A percentile compares a stretch with the other conserved stretches of the same genome.
These are phyloP conservation scores for Pseudopodoces humilis DNA, from an alignment of 2,113 vertebrate genomes.

Conservation along the genomic window DNA sequence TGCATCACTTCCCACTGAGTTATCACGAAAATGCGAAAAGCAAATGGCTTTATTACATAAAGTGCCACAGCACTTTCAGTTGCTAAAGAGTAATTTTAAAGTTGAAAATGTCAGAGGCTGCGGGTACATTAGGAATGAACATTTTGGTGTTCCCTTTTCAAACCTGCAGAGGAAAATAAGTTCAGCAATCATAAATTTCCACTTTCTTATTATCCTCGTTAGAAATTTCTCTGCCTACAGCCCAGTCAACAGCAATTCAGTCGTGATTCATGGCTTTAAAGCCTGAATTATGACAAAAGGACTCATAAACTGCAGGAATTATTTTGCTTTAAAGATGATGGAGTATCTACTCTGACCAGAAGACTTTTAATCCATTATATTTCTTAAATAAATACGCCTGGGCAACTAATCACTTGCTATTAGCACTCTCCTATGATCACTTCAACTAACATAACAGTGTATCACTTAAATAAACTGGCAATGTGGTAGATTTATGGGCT, in stretches of 20 bases:
- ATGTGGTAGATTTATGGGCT: slow-evolving; percentile 11
- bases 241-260: slow-evolving; percentile 23
- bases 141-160: background rate
- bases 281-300: slow-evolving; percentile 46
- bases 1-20: background rate
- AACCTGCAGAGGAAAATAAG: background rate
- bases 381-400: slow-evolving; percentile 56
- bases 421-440: slow-evolving; percentile 44
- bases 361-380: slow-evolving; percentile 54
- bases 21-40: background rate
- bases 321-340: slow-evolving; percentile 61
- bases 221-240: background rate
- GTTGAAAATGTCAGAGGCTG: background rate
- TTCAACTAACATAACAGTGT: slow-evolving; percentile 39
- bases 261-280: slow-evolving; percentile 9
- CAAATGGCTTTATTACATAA: background rate
- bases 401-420: slow-evolving; percentile 52
- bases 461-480: slow-evolving; percentile 53
- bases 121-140: background rate
- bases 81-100: background rate
- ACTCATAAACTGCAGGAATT: slow-evolving; percentile 50
- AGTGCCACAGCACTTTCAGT: background rate
- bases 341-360: slow-evolving; percentile 34
- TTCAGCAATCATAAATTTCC: background rate
- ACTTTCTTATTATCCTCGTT: background rate